phyloP scores from a whole-genome alignment of 1,140 invertebrate species.

The Ruditapes philippinarum region DNA sequence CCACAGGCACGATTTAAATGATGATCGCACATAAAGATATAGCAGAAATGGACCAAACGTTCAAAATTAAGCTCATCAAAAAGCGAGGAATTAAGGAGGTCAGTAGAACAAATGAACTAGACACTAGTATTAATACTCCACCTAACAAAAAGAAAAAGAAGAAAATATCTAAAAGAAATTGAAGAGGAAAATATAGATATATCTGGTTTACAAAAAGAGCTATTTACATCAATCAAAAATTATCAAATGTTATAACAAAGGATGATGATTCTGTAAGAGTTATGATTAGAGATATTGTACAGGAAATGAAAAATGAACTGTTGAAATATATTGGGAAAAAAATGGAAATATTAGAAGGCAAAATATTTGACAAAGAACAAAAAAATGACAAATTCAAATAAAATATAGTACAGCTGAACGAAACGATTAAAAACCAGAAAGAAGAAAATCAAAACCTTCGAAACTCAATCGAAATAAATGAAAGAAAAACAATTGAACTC shows the following conservation, averaged over 20 bases:
- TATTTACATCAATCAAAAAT: background rate
- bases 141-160: background rate
- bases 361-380: constrained; percentile 46
- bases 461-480: background rate
- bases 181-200: background rate
- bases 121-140: background rate
- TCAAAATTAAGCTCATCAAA: background rate
- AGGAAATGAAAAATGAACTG: constrained; percentile 13
- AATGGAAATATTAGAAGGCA: constrained; percentile 40
- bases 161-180: background rate
- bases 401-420: background rate
- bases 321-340: background rate
- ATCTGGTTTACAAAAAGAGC: background rate
- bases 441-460: background rate
- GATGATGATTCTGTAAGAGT: background rate
- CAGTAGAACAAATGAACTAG: background rate
- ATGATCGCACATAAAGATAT: too few relatives aligned
- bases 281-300: background rate
- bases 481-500: background rate
- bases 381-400: constrained; percentile 5
- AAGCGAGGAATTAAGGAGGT: background rate
- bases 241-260: constrained; percentile 14
- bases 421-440: background rate
- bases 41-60: too few relatives aligned
- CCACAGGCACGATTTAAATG: too few relatives aligned